Evolutionary conservation across 2,113 vertebrate genomes (phyloP), one percentile per base, ranked within the genome.

Genomic region (Vireo altiloquus): DNA sequence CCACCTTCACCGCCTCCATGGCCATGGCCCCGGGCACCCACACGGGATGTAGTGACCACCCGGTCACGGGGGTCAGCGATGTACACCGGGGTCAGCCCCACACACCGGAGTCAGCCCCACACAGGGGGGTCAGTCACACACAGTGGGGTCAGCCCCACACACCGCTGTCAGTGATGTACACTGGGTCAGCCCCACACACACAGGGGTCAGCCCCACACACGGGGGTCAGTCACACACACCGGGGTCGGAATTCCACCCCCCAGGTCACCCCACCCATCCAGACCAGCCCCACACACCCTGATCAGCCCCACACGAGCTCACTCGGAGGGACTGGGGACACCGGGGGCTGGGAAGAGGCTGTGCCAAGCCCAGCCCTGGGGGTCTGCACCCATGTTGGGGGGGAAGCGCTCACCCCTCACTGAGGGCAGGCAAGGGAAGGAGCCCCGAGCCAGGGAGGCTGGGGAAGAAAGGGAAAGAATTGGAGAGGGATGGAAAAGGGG

Each of bases 1-100:
- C 97, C 92, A 99, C 99, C 95, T 98, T 99, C 95, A 99, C 98
- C 0, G 97, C 95, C 97, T 99, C 99, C 0, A 97, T 97, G 17
- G 98, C 97, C 99, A 99, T 98, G 4, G 19, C 22, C 24, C 30
- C 1, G 8, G 22, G 20, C 52, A 33, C 17, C 12, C 57, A 40
- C 30, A 28, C n/a, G n/a, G n/a, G n/a, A n/a, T n/a, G n/a, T n/a
- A n/a, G n/a, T n/a, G n/a, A n/a, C n/a, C n/a, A n/a, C n/a, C n/a
- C n/a, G n/a, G n/a, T n/a, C n/a, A n/a, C n/a, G n/a, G n/a, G 13
- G 37, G 27, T 21, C 27, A 63, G n/a, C 28, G 15, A 16, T 10
- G n/a, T n/a, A n/a, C 39, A 30, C 11, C 1, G 8, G 7, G 42
- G 15, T 30, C 42, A 59, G 17, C 1, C 39, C 39, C 53, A 33